phyloP scores from a whole-genome alignment of 1,140 invertebrate genomes.

The Lineus longissimus region DNA sequence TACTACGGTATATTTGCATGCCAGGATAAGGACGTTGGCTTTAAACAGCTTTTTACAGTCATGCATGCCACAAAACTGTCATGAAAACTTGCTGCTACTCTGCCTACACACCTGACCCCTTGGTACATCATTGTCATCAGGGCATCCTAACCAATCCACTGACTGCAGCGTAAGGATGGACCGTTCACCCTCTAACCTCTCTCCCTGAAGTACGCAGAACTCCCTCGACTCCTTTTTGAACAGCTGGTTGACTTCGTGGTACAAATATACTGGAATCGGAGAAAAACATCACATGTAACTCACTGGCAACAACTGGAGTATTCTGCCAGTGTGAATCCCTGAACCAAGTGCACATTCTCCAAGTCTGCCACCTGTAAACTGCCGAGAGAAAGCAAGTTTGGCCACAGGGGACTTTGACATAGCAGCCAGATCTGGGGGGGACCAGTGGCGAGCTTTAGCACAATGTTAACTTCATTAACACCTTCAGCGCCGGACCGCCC shows the following conservation, averaged over 20 bases:
- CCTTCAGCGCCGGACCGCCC: too few species aligned
- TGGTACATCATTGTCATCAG: neutral
- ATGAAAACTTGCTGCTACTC: neutral
- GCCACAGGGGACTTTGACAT: too few species aligned
- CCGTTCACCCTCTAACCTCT: conserved; percentile 40
- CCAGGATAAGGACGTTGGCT: too few species aligned
- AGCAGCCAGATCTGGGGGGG: too few species aligned
- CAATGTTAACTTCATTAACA: too few species aligned
- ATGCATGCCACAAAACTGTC: neutral
- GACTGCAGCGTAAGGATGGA: conserved; percentile 38
- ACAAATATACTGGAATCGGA: conserved; percentile 39
- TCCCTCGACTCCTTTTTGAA: conserved; percentile 42
- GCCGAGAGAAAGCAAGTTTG: too few species aligned
- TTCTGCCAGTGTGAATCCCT: too few species aligned
- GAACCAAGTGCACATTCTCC: too few species aligned
- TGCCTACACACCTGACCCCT: neutral
- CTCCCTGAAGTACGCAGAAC: conserved; percentile 40
- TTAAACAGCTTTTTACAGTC: too few species aligned
- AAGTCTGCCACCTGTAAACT: neutral
- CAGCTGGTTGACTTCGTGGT: conserved; percentile 42
- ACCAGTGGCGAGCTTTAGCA: too few species aligned
- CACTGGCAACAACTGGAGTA: too few species aligned
- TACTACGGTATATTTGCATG: too few species aligned
- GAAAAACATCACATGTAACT: neutral
- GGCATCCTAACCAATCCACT: conserved; percentile 16